Conservation (phyloP, 1,140 invertebrate species). For the Neodiprion virginianus region DNA sequence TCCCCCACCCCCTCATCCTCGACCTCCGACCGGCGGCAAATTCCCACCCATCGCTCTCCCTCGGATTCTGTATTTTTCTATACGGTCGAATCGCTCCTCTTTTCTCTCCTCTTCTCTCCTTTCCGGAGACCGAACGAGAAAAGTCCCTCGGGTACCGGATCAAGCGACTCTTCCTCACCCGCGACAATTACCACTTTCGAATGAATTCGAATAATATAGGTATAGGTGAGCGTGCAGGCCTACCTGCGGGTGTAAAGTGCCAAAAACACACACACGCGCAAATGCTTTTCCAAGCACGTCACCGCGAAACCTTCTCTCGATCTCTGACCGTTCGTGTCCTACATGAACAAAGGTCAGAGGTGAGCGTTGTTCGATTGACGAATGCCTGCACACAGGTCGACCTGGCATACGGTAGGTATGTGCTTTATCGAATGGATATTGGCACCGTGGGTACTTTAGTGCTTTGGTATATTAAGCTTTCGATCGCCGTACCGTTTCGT, state of each 20-base stretch:
- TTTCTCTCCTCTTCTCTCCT: not conserved
- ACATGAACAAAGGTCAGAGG: too few species aligned
- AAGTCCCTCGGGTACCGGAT: not conserved
- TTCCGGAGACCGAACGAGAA: not conserved
- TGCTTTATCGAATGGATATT: too few species aligned
- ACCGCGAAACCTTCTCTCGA: too few species aligned
- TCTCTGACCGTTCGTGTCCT: too few species aligned
- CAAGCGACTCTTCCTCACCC: not conserved
- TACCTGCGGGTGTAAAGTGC: not conserved
- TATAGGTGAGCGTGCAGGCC: not conserved
- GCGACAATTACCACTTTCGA: constrained; percentile 2
- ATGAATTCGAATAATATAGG: not conserved
- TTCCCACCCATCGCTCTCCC: not conserved
- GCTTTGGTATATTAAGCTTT: too few species aligned
- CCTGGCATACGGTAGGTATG: too few species aligned
- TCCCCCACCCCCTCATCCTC: not conserved
- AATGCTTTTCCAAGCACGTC: too few species aligned
- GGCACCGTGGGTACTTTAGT: too few species aligned
- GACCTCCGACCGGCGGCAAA: not conserved
- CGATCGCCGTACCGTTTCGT: too few species aligned
- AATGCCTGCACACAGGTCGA: too few species aligned
- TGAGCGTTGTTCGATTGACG: too few species aligned
- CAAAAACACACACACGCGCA: too few species aligned
- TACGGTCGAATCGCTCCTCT: not conserved
- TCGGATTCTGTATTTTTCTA: not conserved